phyloP scores from a whole-genome alignment of 2,113 vertebrate genomes.

The Rousettus leschenaultii region DNA sequence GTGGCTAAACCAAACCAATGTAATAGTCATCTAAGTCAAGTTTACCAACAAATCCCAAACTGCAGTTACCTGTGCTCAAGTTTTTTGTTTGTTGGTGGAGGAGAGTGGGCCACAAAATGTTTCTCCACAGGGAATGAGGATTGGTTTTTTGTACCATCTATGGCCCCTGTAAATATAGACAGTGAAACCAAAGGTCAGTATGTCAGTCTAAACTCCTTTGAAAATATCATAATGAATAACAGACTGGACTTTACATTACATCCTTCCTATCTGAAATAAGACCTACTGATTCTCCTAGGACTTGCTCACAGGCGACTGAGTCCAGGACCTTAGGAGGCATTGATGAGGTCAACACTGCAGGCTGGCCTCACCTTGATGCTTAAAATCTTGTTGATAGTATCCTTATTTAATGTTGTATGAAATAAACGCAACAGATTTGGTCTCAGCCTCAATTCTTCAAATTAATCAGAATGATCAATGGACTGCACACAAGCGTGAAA shows the following conservation, averaged over 20 bases:
- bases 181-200: background rate
- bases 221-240: background rate
- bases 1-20: background rate
- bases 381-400: background rate
- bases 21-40: background rate
- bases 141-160: background rate
- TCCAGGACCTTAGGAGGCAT: background rate
- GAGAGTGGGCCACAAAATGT: background rate
- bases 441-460: background rate
- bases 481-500: background rate
- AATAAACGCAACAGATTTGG: background rate
- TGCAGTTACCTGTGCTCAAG: background rate
- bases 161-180: background rate
- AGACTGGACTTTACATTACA: background rate
- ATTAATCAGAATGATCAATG: background rate
- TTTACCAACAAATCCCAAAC: background rate
- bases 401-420: background rate
- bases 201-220: background rate
- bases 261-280: background rate
- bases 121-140: background rate
- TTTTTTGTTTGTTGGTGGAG: background rate
- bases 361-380: background rate
- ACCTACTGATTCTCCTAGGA: background rate
- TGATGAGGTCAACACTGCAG: background rate
- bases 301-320: background rate